A percentile compares a stretch with the other conserved stretches of the same genome.
Conservation (phyloP, 2,888 invertebrate genomes). For the Oxycera nigricornis region DNA sequence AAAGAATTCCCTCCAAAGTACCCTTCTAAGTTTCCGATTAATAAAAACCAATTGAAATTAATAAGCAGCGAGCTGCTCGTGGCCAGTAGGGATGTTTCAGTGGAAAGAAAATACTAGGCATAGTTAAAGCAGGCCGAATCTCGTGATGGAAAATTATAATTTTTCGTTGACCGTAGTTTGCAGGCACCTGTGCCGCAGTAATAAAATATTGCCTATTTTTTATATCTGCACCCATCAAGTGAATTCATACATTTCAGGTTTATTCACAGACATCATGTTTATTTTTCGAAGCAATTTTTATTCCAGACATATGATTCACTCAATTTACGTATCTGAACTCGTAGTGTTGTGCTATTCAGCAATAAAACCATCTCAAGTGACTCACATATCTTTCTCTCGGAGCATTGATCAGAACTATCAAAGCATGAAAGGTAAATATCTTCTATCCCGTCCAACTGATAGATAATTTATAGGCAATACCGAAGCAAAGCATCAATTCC, state of each 20-base stretch:
- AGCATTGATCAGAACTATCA: slow-evolving; percentile 19
- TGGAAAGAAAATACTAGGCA: no score
- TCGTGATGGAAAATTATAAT: no score
- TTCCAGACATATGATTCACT: no score
- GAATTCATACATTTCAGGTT: no score
- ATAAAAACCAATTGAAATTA: slow-evolving; percentile 39
- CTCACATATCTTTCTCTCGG: not conserved
- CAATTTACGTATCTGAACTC: no score
- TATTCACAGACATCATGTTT: no score
- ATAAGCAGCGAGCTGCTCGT: slow-evolving; percentile 25
- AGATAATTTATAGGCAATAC: slow-evolving; percentile 35
- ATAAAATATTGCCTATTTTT: no score
- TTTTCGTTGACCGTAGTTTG: no score
- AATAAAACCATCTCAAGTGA: not conserved
- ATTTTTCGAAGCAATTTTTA: no score
- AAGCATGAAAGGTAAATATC: slow-evolving; percentile 14
- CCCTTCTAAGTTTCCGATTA: slow-evolving; percentile 34
- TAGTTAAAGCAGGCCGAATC: no score
- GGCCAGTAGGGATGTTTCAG: not conserved
- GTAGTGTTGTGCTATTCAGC: not conserved
- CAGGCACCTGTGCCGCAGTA: no score
- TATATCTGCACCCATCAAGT: no score
- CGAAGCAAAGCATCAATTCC: slow-evolving; percentile 5
- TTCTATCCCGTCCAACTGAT: not conserved
- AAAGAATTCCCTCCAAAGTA: slow-evolving; percentile 3